Conservation (phyloP, 2,797 vertebrate genomes). For the Pseudomugil gertrudae region DNA sequence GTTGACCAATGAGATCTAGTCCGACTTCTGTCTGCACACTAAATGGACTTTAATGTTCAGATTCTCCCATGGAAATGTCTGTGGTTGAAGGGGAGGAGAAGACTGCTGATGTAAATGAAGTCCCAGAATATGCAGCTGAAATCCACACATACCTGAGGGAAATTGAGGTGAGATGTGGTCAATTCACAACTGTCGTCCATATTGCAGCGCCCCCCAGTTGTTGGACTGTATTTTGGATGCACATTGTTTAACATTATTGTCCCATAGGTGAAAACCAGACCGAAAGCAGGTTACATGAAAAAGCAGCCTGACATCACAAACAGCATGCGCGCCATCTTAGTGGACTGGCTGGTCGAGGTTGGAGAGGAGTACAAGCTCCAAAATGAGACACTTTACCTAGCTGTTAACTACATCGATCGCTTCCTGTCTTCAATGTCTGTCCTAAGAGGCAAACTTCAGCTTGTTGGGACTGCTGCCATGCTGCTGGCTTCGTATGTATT, state of each 20-base stretch:
- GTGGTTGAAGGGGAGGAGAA: conserved; percentile 87
- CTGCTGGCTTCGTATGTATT: conserved; percentile 90
- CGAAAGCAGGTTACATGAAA: conserved; percentile 95
- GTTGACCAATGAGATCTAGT: not conserved
- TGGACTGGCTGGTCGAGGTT: conserved; percentile 99
- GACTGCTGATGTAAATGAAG: conserved; percentile 80
- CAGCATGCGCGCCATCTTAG: conserved; percentile 96
- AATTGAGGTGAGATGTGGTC: conserved; percentile 87
- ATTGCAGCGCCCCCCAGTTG: not conserved
- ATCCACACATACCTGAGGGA: conserved; percentile 92
- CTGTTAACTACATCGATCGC: conserved; percentile 98
- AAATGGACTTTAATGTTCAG: conserved; percentile 66
- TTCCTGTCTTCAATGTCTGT: conserved; percentile 99
- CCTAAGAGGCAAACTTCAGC: conserved; percentile 94
- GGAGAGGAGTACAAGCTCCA: conserved; percentile 98
- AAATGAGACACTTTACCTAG: conserved; percentile 95
- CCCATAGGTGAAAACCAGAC: conserved; percentile 89
- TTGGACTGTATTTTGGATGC: not conserved
- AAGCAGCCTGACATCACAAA: conserved; percentile 98
- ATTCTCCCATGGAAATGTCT: conserved; percentile 96
- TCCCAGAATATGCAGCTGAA: conserved; percentile 89
- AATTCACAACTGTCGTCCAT: too few species aligned
- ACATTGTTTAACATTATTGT: not conserved
- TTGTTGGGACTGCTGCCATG: conserved; percentile 99
- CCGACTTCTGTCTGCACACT: not conserved